Conservation (phyloP, 2,888 invertebrate species). For the Erebia ligea region DNA sequence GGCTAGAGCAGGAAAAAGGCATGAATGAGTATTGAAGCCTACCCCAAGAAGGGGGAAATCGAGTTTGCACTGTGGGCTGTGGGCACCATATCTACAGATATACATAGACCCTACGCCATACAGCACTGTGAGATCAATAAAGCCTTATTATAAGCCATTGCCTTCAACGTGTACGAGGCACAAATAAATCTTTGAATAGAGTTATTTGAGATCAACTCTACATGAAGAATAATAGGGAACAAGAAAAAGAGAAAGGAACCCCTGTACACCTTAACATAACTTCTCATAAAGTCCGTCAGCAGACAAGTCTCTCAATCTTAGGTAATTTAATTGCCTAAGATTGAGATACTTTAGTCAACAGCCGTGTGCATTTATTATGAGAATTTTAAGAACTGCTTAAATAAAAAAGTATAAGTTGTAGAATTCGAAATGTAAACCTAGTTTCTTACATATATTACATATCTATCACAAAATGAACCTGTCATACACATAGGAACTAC, state of each 20-base stretch:
- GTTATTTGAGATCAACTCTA: not conserved
- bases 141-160: conserved; percentile 37
- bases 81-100: conserved; percentile 72
- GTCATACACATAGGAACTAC: too few relatives aligned
- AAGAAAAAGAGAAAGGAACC: not conserved
- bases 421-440: too few relatives aligned
- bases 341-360: too few relatives aligned
- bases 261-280: not conserved
- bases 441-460: too few relatives aligned
- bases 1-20: conserved; percentile 74
- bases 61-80: conserved; percentile 73
- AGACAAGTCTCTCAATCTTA: not conserved
- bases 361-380: too few relatives aligned
- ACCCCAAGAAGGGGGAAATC: conserved; percentile 81
- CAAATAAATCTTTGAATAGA: not conserved
- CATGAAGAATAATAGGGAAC: not conserved
- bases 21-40: conserved; percentile 83
- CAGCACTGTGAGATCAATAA: conserved; percentile 68
- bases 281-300: not conserved
- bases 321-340: too few relatives aligned
- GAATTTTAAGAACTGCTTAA: too few relatives aligned
- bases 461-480: too few relatives aligned
- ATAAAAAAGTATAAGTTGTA: too few relatives aligned
- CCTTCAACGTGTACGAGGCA: conserved; percentile 43
- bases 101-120: conserved; percentile 63